Percentiles rank a stretch among this genome's conserved stretches.
These are phyloP conservation scores for Hydrolagus colliei DNA, from an alignment of 2,797 vertebrate species.

Conservation along the genomic window DNA sequence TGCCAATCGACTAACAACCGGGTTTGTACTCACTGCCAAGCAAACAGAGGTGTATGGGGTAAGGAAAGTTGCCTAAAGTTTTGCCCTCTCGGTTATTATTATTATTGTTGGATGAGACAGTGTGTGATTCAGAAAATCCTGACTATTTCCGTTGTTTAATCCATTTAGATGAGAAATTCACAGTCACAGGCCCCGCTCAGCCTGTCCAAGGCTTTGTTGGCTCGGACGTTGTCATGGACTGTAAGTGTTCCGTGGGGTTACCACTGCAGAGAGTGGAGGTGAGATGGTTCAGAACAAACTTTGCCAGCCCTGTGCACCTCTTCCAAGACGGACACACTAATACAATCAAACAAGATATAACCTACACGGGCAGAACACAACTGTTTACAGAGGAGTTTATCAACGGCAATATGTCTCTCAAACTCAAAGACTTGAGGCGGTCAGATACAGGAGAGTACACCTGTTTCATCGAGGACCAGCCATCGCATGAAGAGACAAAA, in stretches of 20 bases:
- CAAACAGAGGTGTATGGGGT: too few species aligned
- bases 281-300: slow-evolving; percentile 45
- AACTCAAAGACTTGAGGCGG: slow-evolving; percentile 38
- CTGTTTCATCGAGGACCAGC: slow-evolving; percentile 45
- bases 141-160: too few species aligned
- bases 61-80: too few species aligned
- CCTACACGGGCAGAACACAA: slow-evolving; percentile 44
- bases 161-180: slow-evolving; percentile 39
- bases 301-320: slow-evolving; percentile 44
- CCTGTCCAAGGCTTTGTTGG: slow-evolving; percentile 41
- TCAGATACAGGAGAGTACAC: slow-evolving; percentile 44
- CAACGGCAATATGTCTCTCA: slow-evolving; percentile 42
- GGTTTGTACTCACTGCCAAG: too few species aligned
- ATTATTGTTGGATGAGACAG: too few species aligned
- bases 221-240: slow-evolving; percentile 40
- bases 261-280: slow-evolving; percentile 44
- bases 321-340: slow-evolving; percentile 42
- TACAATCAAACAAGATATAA: slow-evolving; percentile 38
- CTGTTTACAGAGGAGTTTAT: slow-evolving; percentile 40
- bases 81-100: too few species aligned
- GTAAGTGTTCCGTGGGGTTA: slow-evolving; percentile 40
- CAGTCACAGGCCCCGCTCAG: slow-evolving; percentile 39
- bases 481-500: slow-evolving; percentile 42
- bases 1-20: too few species aligned
- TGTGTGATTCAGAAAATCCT: too few species aligned